phyloP scores from a whole-genome alignment of 2,888 invertebrate species.

The Lasioglossum malachurum region DNA sequence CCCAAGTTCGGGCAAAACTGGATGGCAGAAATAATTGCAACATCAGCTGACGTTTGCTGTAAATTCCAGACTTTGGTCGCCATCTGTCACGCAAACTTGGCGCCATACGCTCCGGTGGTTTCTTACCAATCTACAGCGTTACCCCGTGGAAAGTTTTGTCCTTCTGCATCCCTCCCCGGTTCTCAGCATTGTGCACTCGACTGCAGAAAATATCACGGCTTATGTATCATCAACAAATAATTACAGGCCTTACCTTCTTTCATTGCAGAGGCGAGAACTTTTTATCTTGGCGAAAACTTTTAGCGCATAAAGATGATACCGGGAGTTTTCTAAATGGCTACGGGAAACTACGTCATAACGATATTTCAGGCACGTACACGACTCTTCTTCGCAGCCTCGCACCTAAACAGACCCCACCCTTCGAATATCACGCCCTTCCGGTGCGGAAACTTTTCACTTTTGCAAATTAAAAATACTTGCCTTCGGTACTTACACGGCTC shows the following conservation, averaged over 20 bases:
- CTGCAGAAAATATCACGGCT: conserved; percentile 63
- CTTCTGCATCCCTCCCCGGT: conserved; percentile 16
- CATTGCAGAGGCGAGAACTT: conserved; percentile 47
- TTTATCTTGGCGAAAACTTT: conserved; percentile 63
- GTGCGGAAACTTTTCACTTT: conserved; percentile 38
- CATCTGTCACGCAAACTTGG: conserved; percentile 75
- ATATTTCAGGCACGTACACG: conserved; percentile 58
- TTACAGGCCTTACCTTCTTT: conserved; percentile 55
- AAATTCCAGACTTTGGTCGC: conserved; percentile 74
- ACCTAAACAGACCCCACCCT: conserved; percentile 24
- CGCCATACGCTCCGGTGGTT: conserved; percentile 75
- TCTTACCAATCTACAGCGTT: conserved; percentile 68
- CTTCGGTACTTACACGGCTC: not conserved
- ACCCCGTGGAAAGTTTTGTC: conserved; percentile 65
- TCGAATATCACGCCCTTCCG: not conserved
- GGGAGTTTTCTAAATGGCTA: conserved; percentile 54
- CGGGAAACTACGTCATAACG: conserved; percentile 60
- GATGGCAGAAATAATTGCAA: conserved; percentile 74
- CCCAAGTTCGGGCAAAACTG: conserved; percentile 64
- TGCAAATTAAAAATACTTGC: conserved; percentile 30
- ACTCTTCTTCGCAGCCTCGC: conserved; percentile 27
- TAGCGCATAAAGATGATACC: conserved; percentile 59
- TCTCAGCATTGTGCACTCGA: conserved; percentile 54
- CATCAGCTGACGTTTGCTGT: conserved; percentile 75
- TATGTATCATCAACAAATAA: conserved; percentile 69